Evolutionary conservation across 2,113 vertebrate species (phyloP), one percentile per base, ranked within the genome.

Genomic region (Pristiophorus japonicus): DNA sequence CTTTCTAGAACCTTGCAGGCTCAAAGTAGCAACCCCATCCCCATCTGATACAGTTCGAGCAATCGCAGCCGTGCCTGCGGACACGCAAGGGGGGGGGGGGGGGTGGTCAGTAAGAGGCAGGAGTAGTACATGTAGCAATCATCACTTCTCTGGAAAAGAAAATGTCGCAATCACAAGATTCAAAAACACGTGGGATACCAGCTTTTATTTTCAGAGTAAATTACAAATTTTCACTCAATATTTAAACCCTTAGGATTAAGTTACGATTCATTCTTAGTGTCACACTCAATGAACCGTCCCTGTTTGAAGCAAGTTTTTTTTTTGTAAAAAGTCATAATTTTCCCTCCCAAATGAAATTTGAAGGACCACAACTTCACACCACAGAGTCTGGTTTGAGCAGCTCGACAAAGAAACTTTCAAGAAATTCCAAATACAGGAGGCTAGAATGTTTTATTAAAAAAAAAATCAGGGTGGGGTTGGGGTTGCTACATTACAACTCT

Each of bases 191-290:
- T 93, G 24, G 93, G 45, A 94, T 94, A 47, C 65, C 93, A 94
- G 20, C 42, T 94, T 92, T 94, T 94, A 94, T 94, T 94, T 94
- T 94, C 42, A 67, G 65, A 94, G n/a, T 47, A 66, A 47, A 66
- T 94, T 45, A 66, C 63, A 70, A 94, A 47, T 47, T 42, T 94
- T 66, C 65, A 45, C n/a, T 67, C 92, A 45, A 65, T 42, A 70
- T 70, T 94, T 94, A 70, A 94, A 94, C 93, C 93, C 93, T 70
- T 70, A 70, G 93, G 66, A 94, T 94, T 70, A 70, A 66, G 22
- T 66, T 66, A 12, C 30, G 65, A 70, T 47, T 94, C 66, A 47
- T 51, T 70, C 66, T 73, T 70, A 51, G 38, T 70, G 66, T 94
- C 93, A 70, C 65, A 70, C 38, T 70, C 66, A 73, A 94, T 73